Percentiles rank a stretch among this genome's conserved stretches.
These are phyloP conservation scores for Melanotaenia trifasciata DNA, from an alignment of 2,797 vertebrate genomes.

Conservation along the genomic window DNA sequence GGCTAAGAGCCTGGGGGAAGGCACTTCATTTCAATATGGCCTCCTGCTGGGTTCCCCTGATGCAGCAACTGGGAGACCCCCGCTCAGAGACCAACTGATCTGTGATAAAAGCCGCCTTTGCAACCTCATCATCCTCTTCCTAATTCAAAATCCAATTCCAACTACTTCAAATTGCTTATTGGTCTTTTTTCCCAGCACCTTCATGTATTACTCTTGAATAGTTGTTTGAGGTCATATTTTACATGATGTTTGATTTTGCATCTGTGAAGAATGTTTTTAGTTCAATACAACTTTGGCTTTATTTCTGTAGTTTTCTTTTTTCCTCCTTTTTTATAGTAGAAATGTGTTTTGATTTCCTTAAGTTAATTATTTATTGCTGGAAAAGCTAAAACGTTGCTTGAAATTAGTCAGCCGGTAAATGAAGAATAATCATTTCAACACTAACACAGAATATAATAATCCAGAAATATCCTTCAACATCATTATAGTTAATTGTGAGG, in stretches of 20 bases:
- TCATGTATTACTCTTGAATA: constrained; percentile 35
- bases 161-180: constrained; percentile 80
- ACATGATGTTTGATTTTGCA: constrained; percentile 40
- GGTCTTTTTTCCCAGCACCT: constrained; percentile 65
- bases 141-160: constrained; percentile 84
- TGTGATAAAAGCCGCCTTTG: constrained; percentile 82
- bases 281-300: not conserved
- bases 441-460: too few relatives aligned
- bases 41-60: constrained; percentile 76
- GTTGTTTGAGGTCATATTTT: constrained; percentile 57
- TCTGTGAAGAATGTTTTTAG: constrained; percentile 30
- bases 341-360: constrained; percentile 1
- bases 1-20: constrained; percentile 76
- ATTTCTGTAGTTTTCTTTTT: not conserved
- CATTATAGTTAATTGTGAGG: too few relatives aligned
- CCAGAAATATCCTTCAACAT: too few relatives aligned
- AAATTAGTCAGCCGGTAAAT: not conserved
- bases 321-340: not conserved
- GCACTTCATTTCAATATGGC: constrained; percentile 81
- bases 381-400: not conserved
- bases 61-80: constrained; percentile 75
- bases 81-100: constrained; percentile 78
- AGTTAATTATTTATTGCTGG: not conserved
- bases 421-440: too few relatives aligned
- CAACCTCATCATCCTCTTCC: constrained; percentile 74